A percentile compares a stretch with the other conserved stretches of the same genome.
phyloP scores from a whole-genome alignment of 2,113 vertebrate genomes.

The Platysteira castanea region DNA sequence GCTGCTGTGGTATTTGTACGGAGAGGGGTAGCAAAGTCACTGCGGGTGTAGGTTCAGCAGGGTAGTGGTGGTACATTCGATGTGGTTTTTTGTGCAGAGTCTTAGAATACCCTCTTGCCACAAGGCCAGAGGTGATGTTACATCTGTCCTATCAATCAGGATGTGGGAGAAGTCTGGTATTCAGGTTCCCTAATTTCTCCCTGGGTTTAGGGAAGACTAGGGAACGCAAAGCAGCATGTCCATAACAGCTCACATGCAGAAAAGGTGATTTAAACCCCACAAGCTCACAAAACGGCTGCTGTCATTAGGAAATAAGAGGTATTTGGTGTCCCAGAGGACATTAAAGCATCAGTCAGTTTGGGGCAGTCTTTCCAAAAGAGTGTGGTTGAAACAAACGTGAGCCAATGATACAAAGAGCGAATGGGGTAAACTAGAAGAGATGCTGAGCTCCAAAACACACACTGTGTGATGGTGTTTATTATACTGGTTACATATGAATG shows the following conservation, averaged over 20 bases:
- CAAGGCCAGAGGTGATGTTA: not conserved
- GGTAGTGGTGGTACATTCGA: fast-evolving
- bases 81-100: not conserved
- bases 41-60: fast-evolving
- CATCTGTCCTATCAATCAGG: fast-evolving
- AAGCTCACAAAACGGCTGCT: not conserved
- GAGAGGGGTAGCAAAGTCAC: not conserved
- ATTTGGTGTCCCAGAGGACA: not conserved
- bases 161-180: not conserved
- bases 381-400: not conserved
- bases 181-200: not conserved
- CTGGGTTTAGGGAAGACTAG: not conserved
- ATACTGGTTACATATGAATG: not conserved
- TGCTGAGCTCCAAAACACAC: not conserved
- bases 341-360: not conserved
- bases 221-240: fast-evolving
- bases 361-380: not conserved
- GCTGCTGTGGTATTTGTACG: fast-evolving
- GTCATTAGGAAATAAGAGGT: not conserved
- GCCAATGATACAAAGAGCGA: fast-evolving
- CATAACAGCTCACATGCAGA: not conserved
- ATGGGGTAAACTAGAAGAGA: not conserved
- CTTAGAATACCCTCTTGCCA: fast-evolving
- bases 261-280: not conserved
- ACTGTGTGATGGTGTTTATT: not conserved